phyloP scores from a whole-genome alignment of 2,888 invertebrate species.

The Bombylius major region DNA sequence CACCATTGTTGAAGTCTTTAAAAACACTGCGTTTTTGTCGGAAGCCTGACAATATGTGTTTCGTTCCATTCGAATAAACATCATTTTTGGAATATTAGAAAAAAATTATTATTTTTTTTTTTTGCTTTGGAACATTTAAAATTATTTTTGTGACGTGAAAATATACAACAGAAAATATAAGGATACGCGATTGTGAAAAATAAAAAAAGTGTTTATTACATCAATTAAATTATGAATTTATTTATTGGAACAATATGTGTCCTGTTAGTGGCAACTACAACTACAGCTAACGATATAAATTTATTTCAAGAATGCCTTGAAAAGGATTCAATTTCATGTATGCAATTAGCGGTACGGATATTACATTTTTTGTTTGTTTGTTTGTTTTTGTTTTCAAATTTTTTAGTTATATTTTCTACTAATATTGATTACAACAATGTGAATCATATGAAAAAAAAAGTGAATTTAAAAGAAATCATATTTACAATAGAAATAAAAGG shows the following conservation, averaged over 20 bases:
- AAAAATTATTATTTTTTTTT: too few relatives aligned
- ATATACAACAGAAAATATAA: not conserved
- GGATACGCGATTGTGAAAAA: not conserved
- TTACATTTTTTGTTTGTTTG: too few relatives aligned
- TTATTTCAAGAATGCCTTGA: slow-evolving; percentile 44
- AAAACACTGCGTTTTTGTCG: slow-evolving; percentile 13
- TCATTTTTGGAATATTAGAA: slow-evolving; percentile 30
- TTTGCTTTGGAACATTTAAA: too few relatives aligned
- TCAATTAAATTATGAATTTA: slow-evolving; percentile 23
- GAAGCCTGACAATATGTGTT: slow-evolving; percentile 38
- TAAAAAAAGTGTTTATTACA: not conserved
- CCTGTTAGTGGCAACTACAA: slow-evolving; percentile 16
- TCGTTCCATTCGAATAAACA: slow-evolving; percentile 39
- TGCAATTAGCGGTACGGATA: slow-evolving; percentile 43
- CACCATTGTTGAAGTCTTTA: not conserved
- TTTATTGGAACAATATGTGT: slow-evolving; percentile 29
- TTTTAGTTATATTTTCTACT: too few relatives aligned
- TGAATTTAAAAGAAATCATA: too few relatives aligned
- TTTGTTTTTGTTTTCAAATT: too few relatives aligned
- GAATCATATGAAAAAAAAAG: too few relatives aligned
- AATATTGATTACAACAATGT: too few relatives aligned
- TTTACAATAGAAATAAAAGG: too few relatives aligned
- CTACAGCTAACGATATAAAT: slow-evolving; percentile 24
- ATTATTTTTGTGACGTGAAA: too few relatives aligned
- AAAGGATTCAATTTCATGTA: slow-evolving; percentile 50